phyloP scores from a whole-genome alignment of 2,797 vertebrate genomes.

The Lagothrix lagotricha region DNA sequence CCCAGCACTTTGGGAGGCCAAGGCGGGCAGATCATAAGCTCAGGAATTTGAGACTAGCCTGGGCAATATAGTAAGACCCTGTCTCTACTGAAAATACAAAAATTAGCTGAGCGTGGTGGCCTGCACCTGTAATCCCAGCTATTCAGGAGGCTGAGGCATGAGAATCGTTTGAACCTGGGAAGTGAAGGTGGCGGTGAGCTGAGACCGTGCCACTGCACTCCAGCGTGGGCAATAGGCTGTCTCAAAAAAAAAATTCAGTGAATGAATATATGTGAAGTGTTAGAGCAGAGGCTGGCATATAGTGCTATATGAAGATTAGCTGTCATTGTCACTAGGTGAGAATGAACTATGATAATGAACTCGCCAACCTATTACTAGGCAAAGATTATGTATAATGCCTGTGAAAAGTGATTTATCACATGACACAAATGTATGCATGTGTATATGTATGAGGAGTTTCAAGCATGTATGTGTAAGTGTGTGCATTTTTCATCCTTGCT shows the following conservation, averaged over 20 bases:
- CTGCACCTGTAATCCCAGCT: background rate
- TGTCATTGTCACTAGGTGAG: background rate
- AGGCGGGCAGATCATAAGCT: background rate
- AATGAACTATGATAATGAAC: background rate
- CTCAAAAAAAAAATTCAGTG: background rate
- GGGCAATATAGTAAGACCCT: background rate
- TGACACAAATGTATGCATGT: background rate
- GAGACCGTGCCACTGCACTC: background rate
- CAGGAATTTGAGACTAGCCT: background rate
- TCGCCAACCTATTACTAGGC: background rate
- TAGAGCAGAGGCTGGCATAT: background rate
- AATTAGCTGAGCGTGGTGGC: background rate
- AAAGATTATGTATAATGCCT: background rate
- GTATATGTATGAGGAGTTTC: background rate
- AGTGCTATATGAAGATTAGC: background rate
- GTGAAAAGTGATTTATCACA: background rate
- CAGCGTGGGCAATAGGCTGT: background rate
- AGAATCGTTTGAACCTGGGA: background rate
- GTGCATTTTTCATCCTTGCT: background rate
- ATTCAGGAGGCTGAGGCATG: background rate
- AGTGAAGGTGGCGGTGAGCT: background rate
- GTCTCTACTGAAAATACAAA: background rate
- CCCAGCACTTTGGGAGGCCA: background rate
- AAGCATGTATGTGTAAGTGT: too few species aligned
- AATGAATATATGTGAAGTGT: background rate